Conservation (phyloP, 2,113 vertebrate genomes). For the Geothlypis trichas region DNA sequence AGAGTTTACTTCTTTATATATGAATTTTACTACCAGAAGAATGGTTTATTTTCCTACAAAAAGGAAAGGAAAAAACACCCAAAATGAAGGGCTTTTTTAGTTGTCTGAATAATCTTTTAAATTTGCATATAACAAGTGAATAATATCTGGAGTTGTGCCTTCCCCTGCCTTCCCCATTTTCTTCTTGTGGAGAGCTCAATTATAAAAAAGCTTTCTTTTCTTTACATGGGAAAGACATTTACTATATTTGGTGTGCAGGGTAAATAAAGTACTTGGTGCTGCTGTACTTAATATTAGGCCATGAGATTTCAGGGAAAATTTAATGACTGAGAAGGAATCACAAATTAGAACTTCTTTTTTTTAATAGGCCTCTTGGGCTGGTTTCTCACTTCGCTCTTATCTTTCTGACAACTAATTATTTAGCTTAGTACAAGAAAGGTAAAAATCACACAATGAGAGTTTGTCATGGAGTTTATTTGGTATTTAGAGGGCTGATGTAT, state of each 20-base stretch:
- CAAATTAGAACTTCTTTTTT: background rate
- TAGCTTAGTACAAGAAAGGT: background rate
- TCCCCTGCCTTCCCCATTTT: background rate
- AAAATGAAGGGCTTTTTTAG: background rate
- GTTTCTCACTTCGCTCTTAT: background rate
- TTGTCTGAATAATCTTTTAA: background rate
- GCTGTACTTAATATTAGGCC: background rate
- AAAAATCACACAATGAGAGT: background rate
- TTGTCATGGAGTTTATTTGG: background rate
- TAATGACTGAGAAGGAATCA: constrained; percentile 1
- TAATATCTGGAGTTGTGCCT: background rate
- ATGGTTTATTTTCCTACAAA: background rate
- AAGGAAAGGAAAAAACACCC: background rate
- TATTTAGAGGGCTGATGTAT: background rate
- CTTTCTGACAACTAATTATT: constrained; percentile 1
- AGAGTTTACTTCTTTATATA: background rate
- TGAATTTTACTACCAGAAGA: background rate
- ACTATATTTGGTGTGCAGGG: background rate
- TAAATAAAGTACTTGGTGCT: constrained; percentile 8
- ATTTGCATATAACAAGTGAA: background rate
- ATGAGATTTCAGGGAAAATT: constrained; percentile 1
- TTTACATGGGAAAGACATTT: background rate
- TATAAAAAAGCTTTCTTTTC: background rate
- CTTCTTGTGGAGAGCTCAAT: background rate
- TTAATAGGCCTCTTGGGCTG: background rate